phyloP scores from a whole-genome alignment of 2,113 vertebrate species.

The Procapra przewalskii region DNA sequence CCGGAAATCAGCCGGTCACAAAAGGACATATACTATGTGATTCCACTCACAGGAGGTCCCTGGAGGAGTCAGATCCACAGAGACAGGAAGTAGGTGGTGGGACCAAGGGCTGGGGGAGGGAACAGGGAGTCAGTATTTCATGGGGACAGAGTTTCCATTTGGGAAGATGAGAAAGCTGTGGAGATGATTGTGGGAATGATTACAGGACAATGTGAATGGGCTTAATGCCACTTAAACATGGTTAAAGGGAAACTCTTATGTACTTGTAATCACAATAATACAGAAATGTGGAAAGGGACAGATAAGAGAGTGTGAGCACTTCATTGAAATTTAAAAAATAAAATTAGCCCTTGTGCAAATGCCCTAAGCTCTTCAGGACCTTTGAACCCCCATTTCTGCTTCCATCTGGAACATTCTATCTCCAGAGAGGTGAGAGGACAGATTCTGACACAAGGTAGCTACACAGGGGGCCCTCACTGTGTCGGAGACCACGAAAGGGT shows the following conservation, averaged over 20 bases:
- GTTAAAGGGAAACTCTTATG: neutral
- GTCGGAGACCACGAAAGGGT: neutral
- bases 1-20: neutral
- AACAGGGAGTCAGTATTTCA: neutral
- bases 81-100: neutral
- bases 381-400: neutral
- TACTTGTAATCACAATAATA: neutral
- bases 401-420: neutral
- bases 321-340: neutral
- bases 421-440: neutral
- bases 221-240: neutral
- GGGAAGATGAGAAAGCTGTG: neutral
- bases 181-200: neutral
- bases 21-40: neutral
- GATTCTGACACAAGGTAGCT: neutral
- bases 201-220: accelerated
- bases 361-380: neutral
- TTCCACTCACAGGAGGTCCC: neutral
- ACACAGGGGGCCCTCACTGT: neutral
- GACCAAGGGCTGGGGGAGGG: neutral
- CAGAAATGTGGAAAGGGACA: neutral
- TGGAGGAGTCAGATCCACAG: neutral
- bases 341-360: neutral
- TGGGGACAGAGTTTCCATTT: neutral
- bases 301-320: neutral